phyloP scores from a whole-genome alignment of 2,888 invertebrate species.

The Agelastica alni region DNA sequence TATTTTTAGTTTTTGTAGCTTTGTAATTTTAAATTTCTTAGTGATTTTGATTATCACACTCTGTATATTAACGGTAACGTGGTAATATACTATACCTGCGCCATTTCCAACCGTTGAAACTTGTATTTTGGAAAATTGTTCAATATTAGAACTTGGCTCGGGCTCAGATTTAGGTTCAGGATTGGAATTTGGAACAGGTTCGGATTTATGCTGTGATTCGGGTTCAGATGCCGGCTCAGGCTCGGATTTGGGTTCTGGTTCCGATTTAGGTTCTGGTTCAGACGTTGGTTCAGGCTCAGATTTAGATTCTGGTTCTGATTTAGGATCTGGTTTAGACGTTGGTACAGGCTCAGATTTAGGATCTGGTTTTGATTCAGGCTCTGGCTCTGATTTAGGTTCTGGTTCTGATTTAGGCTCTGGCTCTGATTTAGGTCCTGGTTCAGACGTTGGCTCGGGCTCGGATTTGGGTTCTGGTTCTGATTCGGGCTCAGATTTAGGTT shows the following conservation, averaged over 20 bases:
- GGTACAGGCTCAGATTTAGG: conserved; percentile 54
- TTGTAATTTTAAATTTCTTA: no score
- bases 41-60: background rate
- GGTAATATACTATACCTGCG: conserved; percentile 46
- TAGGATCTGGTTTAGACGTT: conserved; percentile 56
- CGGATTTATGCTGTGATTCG: conserved; percentile 55
- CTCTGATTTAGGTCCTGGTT: conserved; percentile 50
- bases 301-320: conserved; percentile 57
- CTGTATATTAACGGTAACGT: no score
- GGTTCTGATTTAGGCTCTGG: conserved; percentile 47
- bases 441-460: conserved; percentile 46
- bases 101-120: conserved; percentile 46
- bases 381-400: conserved; percentile 53
- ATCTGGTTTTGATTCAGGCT: conserved; percentile 56
- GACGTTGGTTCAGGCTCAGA: conserved; percentile 55
- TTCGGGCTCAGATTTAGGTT: conserved; percentile 55
- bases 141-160: conserved; percentile 47
- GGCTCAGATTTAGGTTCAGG: conserved; percentile 55
- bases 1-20: no score
- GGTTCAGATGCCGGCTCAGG: conserved; percentile 55
- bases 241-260: conserved; percentile 49
- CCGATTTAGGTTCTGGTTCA: conserved; percentile 55
- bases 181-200: conserved; percentile 56
- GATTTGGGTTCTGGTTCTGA: conserved; percentile 47
- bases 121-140: conserved; percentile 51